Base-by-base conservation (phyloP, 2,113 vertebrate species). In the Pterocles orientalis region DNA sequence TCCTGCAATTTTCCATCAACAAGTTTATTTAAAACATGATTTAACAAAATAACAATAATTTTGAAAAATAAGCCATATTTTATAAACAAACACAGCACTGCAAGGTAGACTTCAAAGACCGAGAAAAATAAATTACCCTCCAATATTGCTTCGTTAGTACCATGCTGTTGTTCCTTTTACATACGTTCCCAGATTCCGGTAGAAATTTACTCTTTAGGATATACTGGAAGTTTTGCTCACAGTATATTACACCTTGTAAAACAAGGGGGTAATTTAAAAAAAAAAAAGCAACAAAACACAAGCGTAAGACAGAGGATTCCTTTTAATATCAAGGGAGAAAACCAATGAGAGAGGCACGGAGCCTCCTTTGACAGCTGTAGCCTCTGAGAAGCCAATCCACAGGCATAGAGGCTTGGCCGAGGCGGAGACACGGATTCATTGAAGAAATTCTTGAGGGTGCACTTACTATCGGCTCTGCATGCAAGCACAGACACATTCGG, bases 391-490 rank as follows among this genome's bases (percentile, higher is more conserved):
- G 89, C 98, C 98, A 98, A 98, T 98, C 97, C 97, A 95, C 94
- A 75, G 20, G 93, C 96, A 86, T 47, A 86, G 96, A 76, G 92
- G 91, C 93, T 80, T 76, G 97, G 97, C 97, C 96, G 97, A 98
- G 98, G 98, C 97, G 97, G 98, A 95, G 98, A 98, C 88, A 94
- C 4, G 57, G 94, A 93, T 98, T 98, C 98, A 98, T 98, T 98
- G 97, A 98, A 97, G 95, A 98, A 98, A 98, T 97, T 97, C 97
- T 96, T 92, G 92, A 97, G 95, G 96, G 89, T 96, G 93, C 96
- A 79, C 92, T 98, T 98, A 98, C 98, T 98, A 98, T 94, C 92
- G 92, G 95, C 94, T 97, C 94, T 33, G 19, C 95, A 79, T 33
- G 51, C 91, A 95, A 97, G 94, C 23, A 94, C 70, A 88, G 95